Base-by-base conservation (phyloP, 2,113 vertebrate genomes). In the Scatophagus argus region DNA sequence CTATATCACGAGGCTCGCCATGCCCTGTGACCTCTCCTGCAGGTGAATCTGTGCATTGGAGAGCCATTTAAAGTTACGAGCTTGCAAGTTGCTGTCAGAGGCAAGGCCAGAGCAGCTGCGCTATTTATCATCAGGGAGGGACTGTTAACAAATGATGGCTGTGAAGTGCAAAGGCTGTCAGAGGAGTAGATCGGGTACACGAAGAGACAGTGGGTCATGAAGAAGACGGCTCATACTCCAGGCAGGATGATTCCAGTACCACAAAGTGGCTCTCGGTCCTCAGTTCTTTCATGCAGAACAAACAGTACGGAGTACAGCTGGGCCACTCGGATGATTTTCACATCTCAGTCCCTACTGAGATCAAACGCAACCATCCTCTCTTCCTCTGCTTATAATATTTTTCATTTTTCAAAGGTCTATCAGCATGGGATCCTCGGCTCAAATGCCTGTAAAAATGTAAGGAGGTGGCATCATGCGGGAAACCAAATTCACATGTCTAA, bases 51-150 rank as follows among this genome's bases (percentile, higher is more conserved):
- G 66, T 27, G 56, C 81, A 70, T 58, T 29, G 52, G 77, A 71
- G 84, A 84, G 82, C 80, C 77, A 55, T 83, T 90, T 86, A 83
- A 86, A 90, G 86, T 88, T 87, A 88, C n/a, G 72, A 81, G 79
- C 68, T 86, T 54, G 84, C 85, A 77, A 83, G 82, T 77, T 81
- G 64, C 87, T 67, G 74, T 77, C 85, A 72, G 77, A 81, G 79
- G 64, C 81, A 62, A 85, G 85, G 87, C 80, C 82, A 39, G 74
- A 86, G 79, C 88, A 82, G 79, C 83, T 82, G 89, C 73, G 74
- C 70, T 79, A 78, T 86, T 87, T 87, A 81, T 89, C 82, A 73
- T 63, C 56, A 43, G 80, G 75, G 73, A 80, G 63, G 13, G 78
- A 61, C 79, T 72, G 61, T 68, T 77, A 77, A 75, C 75, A 64